These are phyloP conservation scores for Sylvia atricapilla DNA, from an alignment of 2,113 vertebrate species.

Conservation along the genomic window DNA sequence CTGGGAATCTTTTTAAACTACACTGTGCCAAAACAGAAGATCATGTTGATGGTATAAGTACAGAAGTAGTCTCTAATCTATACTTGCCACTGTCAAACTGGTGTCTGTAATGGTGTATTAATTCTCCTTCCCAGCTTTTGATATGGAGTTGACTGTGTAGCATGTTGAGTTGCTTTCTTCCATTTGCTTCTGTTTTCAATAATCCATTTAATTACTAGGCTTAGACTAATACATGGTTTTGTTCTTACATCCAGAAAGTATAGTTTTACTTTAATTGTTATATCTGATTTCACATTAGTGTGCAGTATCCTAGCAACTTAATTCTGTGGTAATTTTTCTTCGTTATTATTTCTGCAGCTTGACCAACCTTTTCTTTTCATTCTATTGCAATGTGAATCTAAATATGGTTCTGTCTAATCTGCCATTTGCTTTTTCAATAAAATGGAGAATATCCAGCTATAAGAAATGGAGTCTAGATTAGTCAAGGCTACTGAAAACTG, in stretches of 20 bases:
- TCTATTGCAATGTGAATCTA: not conserved
- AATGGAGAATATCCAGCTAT: not conserved
- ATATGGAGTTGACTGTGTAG: slow-evolving; percentile 23
- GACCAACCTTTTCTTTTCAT: not conserved
- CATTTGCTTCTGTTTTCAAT: slow-evolving; percentile 69
- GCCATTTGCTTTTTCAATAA: not conserved
- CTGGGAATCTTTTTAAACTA: not conserved
- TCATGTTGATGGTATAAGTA: not conserved
- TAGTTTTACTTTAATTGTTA: slow-evolving; percentile 72
- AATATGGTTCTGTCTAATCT: not conserved
- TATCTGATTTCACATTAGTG: slow-evolving; percentile 72
- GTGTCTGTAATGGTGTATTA: slow-evolving; percentile 39
- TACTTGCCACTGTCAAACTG: slow-evolving; percentile 43
- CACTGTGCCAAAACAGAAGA: not conserved
- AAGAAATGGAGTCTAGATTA: not conserved
- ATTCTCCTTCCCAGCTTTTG: slow-evolving; percentile 52
- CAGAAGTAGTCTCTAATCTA: slow-evolving; percentile 35
- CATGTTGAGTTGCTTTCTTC: slow-evolving; percentile 55
- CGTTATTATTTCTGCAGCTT: not conserved
- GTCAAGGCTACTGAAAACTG: not conserved
- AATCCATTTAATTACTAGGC: slow-evolving; percentile 69
- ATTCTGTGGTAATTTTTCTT: slow-evolving; percentile 25
- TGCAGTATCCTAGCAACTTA: slow-evolving; percentile 74
- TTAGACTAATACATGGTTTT: slow-evolving; percentile 71
- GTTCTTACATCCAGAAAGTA: slow-evolving; percentile 65